phyloP scores from a whole-genome alignment of 2,888 invertebrate species.

The Zeuzera pyrina region DNA sequence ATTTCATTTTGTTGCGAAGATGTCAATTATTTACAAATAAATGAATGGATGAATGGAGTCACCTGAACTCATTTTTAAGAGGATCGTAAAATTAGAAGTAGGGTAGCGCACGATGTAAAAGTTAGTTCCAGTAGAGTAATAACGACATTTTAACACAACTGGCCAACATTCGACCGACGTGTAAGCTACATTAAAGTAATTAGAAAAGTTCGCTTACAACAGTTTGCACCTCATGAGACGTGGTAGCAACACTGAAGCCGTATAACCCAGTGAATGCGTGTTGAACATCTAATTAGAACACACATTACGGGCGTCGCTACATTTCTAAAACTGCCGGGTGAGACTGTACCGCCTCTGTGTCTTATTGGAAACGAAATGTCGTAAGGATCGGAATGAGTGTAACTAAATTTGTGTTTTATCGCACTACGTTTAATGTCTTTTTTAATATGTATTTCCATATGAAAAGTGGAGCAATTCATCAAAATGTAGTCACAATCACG shows the following conservation, averaged over 20 bases:
- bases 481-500: slow-evolving; percentile 55
- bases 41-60: too few species aligned
- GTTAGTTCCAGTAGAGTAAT: too few species aligned
- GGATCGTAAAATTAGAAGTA: too few species aligned
- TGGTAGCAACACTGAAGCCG: slow-evolving; percentile 6
- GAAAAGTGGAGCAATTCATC: slow-evolving; percentile 50
- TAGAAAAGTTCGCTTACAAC: slow-evolving; percentile 30
- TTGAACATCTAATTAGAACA: slow-evolving; percentile 33
- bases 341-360: slow-evolving; percentile 8
- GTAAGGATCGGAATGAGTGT: slow-evolving; percentile 5
- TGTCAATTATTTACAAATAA: too few species aligned
- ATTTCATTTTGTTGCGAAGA: too few species aligned
- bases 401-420: background rate
- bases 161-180: slow-evolving; percentile 13
- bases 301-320: slow-evolving; percentile 23
- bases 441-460: slow-evolving; percentile 17
- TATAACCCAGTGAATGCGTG: slow-evolving; percentile 13
- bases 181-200: slow-evolving; percentile 28
- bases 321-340: slow-evolving; percentile 27
- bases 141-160: slow-evolving; percentile 11
- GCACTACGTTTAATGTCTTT: too few species aligned
- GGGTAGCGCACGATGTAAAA: too few species aligned
- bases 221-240: slow-evolving; percentile 22
- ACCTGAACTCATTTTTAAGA: too few species aligned
- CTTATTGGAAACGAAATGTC: slow-evolving; percentile 1